Evolutionary conservation across 2,888 invertebrate species (phyloP).

Genomic region (Limnephilus lunatus): DNA sequence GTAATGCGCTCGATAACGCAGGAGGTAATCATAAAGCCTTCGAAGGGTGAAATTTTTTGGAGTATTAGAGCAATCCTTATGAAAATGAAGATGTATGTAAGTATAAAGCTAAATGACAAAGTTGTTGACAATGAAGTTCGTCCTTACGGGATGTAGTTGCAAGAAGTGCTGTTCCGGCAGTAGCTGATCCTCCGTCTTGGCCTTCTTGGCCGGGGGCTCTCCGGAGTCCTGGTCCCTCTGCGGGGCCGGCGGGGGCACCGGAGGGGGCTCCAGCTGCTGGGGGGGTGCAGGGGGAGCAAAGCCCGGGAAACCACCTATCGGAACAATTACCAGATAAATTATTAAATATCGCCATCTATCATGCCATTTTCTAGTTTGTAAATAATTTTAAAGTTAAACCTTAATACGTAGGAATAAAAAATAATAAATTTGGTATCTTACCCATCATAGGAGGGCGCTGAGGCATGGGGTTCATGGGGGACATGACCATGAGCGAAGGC

Average conservation of each 20-base stretch:
- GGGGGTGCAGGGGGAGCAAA: slow-evolving; percentile 45
- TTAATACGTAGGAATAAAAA: background rate
- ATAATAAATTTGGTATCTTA: slow-evolving; percentile 66
- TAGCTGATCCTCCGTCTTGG: slow-evolving; percentile 94
- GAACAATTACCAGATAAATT: background rate
- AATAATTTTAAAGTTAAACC: no score
- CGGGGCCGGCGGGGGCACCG: slow-evolving; percentile 67
- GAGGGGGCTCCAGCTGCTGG: slow-evolving; percentile 30
- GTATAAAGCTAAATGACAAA: slow-evolving; percentile 32
- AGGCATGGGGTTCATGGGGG: slow-evolving; percentile 65
- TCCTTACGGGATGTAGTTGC: slow-evolving; percentile 79
- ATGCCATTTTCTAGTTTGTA: no score
- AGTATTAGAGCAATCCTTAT: no score
- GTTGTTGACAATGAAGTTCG: background rate
- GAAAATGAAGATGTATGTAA: background rate
- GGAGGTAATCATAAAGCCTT: no score
- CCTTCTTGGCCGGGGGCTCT: slow-evolving; percentile 91
- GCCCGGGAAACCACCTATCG: slow-evolving; percentile 53
- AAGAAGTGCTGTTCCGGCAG: slow-evolving; percentile 92
- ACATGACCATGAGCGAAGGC: slow-evolving; percentile 66
- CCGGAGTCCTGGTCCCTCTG: slow-evolving; percentile 72
- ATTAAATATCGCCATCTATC: no score
- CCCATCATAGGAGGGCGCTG: slow-evolving; percentile 72
- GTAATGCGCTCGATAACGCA: no score
- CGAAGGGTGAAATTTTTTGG: no score